Conservation (phyloP, 2,888 invertebrate species). For the Boloria euphrosyne region DNA sequence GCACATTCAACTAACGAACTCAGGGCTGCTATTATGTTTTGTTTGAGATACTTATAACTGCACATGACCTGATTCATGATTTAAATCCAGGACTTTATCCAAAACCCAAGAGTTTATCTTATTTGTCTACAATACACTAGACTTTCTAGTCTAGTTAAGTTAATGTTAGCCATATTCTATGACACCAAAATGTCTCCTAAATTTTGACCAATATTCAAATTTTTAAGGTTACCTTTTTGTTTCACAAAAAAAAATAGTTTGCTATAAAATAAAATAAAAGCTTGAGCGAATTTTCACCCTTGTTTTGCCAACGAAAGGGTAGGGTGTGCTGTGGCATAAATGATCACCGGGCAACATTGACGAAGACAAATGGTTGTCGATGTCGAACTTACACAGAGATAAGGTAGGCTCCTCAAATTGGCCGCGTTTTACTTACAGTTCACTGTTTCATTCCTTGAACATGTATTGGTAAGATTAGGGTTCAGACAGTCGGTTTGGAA, state of each 20-base stretch:
- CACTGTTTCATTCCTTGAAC: constrained; percentile 26
- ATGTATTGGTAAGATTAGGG: constrained; percentile 31
- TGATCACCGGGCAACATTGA: constrained; percentile 81
- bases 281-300: constrained; percentile 40
- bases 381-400: constrained; percentile 81
- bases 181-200: no score
- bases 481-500: constrained; percentile 24
- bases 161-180: no score
- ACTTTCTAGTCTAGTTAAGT: no score
- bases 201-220: no score
- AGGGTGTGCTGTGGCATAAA: constrained; percentile 83
- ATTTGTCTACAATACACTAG: no score
- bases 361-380: constrained; percentile 81
- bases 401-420: constrained; percentile 81
- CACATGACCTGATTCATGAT: no score
- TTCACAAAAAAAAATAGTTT: background rate
- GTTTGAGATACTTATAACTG: no score
- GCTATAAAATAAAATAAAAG: constrained; percentile 21
- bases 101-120: no score
- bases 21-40: no score
- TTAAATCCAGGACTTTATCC: no score
- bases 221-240: no score
- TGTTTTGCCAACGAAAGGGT: constrained; percentile 67
- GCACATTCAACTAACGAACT: no score
- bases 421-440: constrained; percentile 68